These are phyloP conservation scores for Oncorhynchus kisutch DNA, from an alignment of 2,113 vertebrate genomes.

Conservation along the genomic window DNA sequence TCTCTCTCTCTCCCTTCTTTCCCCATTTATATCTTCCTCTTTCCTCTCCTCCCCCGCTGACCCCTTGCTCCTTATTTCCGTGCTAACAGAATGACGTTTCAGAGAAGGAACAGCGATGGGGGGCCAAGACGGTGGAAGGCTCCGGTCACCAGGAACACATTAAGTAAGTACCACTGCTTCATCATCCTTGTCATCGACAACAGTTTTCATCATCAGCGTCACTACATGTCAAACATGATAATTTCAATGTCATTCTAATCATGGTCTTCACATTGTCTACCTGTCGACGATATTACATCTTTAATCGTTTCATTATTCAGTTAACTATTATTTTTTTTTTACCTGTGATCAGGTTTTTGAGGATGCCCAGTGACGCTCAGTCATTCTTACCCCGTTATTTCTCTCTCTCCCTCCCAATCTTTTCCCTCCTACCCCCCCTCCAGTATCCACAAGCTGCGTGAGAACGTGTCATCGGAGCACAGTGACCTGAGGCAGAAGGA, in stretches of 20 bases:
- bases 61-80: not conserved
- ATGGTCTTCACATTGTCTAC: not conserved
- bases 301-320: too few relatives aligned
- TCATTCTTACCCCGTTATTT: not conserved
- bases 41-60: not conserved
- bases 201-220: not conserved
- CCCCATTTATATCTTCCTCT: not conserved
- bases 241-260: not conserved
- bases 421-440: not conserved
- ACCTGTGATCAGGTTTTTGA: too few relatives aligned
- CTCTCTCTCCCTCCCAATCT: not conserved
- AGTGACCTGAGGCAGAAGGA: constrained; percentile 87
- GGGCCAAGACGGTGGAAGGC: constrained; percentile 91
- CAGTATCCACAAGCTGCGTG: constrained; percentile 88
- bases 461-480: constrained; percentile 90
- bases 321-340: too few relatives aligned
- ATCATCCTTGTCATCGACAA: not conserved
- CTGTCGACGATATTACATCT: too few relatives aligned
- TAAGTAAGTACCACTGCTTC: constrained; percentile 74
- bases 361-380: too few relatives aligned
- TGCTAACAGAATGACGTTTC: constrained; percentile 88
- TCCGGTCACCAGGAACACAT: constrained; percentile 97
- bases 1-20: not conserved
- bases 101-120: constrained; percentile 97
- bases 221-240: not conserved